phyloP scores from a whole-genome alignment of 37 sponge, comb jelly and placozoan species.

The Chondrosia reniformis region DNA sequence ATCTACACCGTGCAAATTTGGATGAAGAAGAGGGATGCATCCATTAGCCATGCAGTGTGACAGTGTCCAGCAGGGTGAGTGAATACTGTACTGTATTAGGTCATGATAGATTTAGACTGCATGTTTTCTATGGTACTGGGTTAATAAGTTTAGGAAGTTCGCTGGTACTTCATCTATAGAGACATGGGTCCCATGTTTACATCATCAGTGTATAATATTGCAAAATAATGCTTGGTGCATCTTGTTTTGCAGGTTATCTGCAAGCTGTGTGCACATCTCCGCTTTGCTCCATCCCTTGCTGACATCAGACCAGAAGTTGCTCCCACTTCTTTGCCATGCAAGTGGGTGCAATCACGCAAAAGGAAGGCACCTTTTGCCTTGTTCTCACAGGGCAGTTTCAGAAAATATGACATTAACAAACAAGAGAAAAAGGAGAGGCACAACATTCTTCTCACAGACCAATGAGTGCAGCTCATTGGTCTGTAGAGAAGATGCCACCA shows the following conservation, averaged over 20 bases:
- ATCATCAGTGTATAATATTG: neutral
- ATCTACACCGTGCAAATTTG: neutral
- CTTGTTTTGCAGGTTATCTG: neutral
- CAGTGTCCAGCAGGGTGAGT: conserved; percentile 8
- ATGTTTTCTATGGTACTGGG: too few relatives aligned
- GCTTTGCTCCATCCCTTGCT: neutral
- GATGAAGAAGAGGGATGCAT: conserved; percentile 7
- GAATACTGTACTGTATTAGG: neutral
- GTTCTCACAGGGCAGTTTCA: conserved; percentile 1
- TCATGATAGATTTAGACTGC: neutral
- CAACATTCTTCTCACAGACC: neutral
- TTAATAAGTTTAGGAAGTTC: too few relatives aligned
- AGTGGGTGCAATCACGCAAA: neutral
- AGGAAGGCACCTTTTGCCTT: conserved; percentile 1
- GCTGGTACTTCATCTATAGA: neutral
- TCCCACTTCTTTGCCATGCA: neutral
- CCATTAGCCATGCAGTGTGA: neutral
- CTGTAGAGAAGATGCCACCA: neutral
- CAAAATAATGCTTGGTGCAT: neutral
- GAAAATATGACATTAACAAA: neutral
- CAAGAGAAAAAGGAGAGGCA: neutral
- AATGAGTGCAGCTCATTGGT: neutral
- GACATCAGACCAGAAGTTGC: conserved; percentile 3
- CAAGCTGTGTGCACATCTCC: neutral
- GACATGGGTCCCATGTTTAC: neutral